Evolutionary conservation across 2,113 vertebrate species (phyloP), one percentile per base, ranked within the genome.

Genomic region (Oplegnathus fasciatus): DNA sequence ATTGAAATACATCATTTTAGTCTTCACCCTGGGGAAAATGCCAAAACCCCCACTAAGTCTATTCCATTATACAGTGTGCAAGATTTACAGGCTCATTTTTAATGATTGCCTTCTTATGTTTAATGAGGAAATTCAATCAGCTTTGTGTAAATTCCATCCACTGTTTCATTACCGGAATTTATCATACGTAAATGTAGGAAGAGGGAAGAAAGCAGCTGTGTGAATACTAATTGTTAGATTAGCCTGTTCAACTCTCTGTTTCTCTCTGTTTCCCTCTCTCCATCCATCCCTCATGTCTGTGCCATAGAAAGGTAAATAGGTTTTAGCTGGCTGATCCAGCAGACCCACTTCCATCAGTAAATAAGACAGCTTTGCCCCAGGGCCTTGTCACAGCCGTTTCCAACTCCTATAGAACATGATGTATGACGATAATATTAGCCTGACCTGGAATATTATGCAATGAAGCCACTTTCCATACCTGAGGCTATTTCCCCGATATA

Each of bases 141-240:
- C 80, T 87, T 86, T 88, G 90, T 90, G 87, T 89, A 87, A 89
- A 91, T 87, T 88, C 61, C 68, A 82, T 81, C 72, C 68, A 67
- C 84, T 74, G 78, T 92, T 92, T 89, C 86, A 91, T 93, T 85
- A 88, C 69, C 5, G 32, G 71, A 58, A 75, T 81, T 82, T 83
- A 73, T 80, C 65, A 72, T 70, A 88, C 14, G 81, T 67, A 66
- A 78, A 88, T 73, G 65, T 55, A 61, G 61, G 37, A 30, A 52
- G 68, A 24, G 76, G 62, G 66, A 34, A 54, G 22, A 46, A 46
- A 24, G 83, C 76, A 58, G 73, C 71, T 13, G 57, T 65, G 48
- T 78, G 91, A 91, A 93, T 93, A 80, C 82, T 86, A 89, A 93
- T 87, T 55, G 64, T 78, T 42, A 83, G 86, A 91, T 88, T 76